Evolutionary conservation across 2,113 vertebrate species (phyloP).

Genomic region (Gymnogyps californianus): DNA sequence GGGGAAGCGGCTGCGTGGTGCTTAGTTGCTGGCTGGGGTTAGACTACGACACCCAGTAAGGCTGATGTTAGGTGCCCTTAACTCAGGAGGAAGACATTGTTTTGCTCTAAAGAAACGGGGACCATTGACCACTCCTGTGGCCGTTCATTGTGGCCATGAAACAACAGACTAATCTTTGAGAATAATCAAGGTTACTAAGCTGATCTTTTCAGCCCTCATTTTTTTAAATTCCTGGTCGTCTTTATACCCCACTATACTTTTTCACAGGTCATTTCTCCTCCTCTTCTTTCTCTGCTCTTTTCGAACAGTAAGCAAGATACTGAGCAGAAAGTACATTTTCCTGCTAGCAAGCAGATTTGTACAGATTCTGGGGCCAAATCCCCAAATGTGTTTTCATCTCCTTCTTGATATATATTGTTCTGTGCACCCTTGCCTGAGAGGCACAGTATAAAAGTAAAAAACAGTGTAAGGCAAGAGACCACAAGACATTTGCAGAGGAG

Average conservation of each 20-base stretch:
- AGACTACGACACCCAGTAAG: no score
- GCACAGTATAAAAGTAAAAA: neutral
- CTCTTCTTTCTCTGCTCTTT: neutral
- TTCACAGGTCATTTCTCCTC: neutral
- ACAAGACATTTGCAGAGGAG: neutral
- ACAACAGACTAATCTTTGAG: neutral
- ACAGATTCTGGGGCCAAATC: neutral
- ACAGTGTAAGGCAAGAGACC: neutral
- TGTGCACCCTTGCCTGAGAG: neutral
- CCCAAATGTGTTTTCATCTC: fast-evolving
- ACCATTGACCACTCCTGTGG: neutral
- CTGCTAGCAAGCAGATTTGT: neutral
- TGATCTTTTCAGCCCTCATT: neutral
- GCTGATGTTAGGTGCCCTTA: neutral
- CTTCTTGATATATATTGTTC: neutral
- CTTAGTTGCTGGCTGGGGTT: no score
- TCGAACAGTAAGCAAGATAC: neutral
- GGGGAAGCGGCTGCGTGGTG: no score
- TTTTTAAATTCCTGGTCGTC: neutral
- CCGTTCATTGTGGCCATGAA: fast-evolving
- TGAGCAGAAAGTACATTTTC: neutral
- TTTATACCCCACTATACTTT: neutral
- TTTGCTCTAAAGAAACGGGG: neutral
- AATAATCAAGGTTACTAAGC: neutral
- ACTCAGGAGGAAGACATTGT: fast-evolving